Conservation (phyloP, 2,888 invertebrate species). For the Caenorhabditis wallacei region DNA sequence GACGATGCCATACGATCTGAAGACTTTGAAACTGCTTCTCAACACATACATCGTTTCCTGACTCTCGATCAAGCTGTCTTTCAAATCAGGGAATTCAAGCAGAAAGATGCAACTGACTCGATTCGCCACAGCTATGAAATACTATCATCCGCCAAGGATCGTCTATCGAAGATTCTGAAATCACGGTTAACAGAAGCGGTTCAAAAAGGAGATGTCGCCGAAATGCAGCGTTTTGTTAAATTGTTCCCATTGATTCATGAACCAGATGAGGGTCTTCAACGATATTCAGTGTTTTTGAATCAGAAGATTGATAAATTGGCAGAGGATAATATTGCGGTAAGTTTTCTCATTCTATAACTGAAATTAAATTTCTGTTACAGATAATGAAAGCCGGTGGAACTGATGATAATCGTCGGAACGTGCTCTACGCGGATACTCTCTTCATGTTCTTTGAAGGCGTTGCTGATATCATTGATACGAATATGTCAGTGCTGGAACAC, state of each 20-base stretch:
- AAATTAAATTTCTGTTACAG: too few relatives aligned
- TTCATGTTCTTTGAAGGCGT: constrained; percentile 92
- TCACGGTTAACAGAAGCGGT: constrained; percentile 94
- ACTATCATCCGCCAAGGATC: constrained; percentile 84
- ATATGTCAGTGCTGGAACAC: constrained; percentile 92
- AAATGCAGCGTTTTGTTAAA: constrained; percentile 94
- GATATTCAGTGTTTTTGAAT: constrained; percentile 89
- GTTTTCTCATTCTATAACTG: too few relatives aligned
- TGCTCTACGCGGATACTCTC: constrained; percentile 91
- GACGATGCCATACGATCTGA: constrained; percentile 94
- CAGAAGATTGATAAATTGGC: constrained; percentile 85
- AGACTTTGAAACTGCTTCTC: constrained; percentile 97
- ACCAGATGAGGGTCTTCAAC: constrained; percentile 92
- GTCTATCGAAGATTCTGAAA: constrained; percentile 86
- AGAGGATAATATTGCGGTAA: constrained; percentile 76
- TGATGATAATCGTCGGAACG: constrained; percentile 88
- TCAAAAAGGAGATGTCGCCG: constrained; percentile 91
- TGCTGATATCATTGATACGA: constrained; percentile 88
- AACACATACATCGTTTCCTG: constrained; percentile 89
- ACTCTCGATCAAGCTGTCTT: constrained; percentile 82
- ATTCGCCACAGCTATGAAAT: constrained; percentile 88
- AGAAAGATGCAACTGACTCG: constrained; percentile 83
- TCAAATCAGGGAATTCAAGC: constrained; percentile 76
- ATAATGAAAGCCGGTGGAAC: constrained; percentile 83
- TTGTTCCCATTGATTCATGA: constrained; percentile 95